Evolutionary conservation across 2,797 vertebrate genomes (phyloP), one percentile per base, ranked within the genome.

Genomic region (Sciurus carolinensis): DNA sequence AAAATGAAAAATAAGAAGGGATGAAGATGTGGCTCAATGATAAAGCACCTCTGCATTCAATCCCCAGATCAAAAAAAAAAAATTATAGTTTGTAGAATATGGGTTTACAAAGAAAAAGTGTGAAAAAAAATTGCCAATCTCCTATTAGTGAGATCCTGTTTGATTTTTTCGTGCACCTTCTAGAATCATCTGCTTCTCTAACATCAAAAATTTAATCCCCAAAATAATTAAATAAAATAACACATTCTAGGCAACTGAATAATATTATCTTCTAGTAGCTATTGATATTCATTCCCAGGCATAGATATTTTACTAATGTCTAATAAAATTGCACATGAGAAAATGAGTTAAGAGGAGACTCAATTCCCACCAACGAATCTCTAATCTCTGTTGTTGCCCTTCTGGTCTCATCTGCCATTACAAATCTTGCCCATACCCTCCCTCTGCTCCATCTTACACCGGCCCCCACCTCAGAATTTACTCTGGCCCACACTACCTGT

Each of bases 111-210:
- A 57, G n/a, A 67, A 69, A 64, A 47, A 36, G 10, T 26, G 30
- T 91, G 33, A 76, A 85, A 79, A 59, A 47, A 52, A 67, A 13
- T 10, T 67, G 64, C 36, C 44, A 28, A 54, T 73, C 57, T 90
- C n/a, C 36, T 44, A 57, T 18, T 57, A 36, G 52, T 50, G 5
- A 66, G 33, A 83, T 80, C 83, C 82, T 92, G 33, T 39, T 50
- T 52, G 12, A 52, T 73, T 64, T 83, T 92, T 87, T 42, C 52
- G 71, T 76, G 57, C 42, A 44, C 15, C 5, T 86, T 83, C 39
- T 17, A 77, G 33, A 93, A 89, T 72, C 6, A 44, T 59, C 36
- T 91, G 62, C 33, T 72, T 83, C 95, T 77, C 33, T 93, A 82
- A 91, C 57, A 73, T 30, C 62, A 83, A 73, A 86, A 83, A 81